Conservation (phyloP, 2,113 vertebrate genomes). For the Macrotus californicus region DNA sequence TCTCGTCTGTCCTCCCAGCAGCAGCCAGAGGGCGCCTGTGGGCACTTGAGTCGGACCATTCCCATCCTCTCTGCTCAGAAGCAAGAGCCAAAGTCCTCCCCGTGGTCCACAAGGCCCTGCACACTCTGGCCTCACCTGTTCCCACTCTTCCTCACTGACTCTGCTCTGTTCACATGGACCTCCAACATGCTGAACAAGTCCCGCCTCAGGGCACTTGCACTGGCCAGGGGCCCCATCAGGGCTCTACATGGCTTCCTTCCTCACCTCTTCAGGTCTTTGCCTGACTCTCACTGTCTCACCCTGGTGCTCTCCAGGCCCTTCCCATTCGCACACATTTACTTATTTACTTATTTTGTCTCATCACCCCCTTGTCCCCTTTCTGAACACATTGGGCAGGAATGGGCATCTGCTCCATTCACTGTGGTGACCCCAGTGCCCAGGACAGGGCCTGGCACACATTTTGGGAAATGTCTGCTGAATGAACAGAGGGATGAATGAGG, state of each 20-base stretch:
- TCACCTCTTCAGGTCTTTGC: neutral
- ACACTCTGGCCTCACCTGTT: neutral
- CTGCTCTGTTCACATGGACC: neutral
- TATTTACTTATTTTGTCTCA: neutral
- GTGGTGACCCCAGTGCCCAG: fast-evolving
- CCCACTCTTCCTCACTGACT: neutral
- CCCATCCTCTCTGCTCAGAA: neutral
- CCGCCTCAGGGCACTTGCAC: neutral
- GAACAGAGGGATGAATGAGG: neutral
- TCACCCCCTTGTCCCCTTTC: fast-evolving
- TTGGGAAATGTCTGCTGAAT: neutral
- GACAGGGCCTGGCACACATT: neutral
- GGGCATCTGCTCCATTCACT: neutral
- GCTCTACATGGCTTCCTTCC: neutral
- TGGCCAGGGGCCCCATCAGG: neutral
- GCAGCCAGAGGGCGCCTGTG: neutral
- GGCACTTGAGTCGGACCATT: fast-evolving
- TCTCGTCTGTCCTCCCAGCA: neutral
- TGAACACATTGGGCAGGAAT: neutral
- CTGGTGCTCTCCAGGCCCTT: neutral
- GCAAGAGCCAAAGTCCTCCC: neutral
- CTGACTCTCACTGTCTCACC: neutral
- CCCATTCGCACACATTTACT: neutral
- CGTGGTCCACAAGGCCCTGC: neutral
- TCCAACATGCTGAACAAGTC: neutral